Percentiles rank a stretch among this genome's conserved stretches.
Evolutionary conservation across 2,113 vertebrate genomes (phyloP).

Genomic region (Amphiprion percula): DNA sequence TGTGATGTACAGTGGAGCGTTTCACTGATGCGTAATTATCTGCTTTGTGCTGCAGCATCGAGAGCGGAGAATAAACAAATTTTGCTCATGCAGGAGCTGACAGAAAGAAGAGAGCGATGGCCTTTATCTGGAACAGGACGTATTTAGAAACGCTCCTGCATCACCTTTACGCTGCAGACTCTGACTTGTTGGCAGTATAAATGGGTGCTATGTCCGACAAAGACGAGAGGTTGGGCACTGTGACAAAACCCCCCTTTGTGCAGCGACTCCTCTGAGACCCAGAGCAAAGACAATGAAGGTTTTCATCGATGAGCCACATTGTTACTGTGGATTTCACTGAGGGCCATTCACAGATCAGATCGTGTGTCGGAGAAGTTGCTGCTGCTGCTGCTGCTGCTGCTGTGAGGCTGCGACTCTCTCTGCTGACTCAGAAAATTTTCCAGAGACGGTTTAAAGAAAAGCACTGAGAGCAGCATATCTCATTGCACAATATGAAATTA

Average conservation of each 20-base stretch:
- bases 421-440: conserved; percentile 76
- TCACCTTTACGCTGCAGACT: conserved; percentile 32
- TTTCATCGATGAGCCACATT: conserved; percentile 71
- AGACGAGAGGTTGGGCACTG: conserved; percentile 30
- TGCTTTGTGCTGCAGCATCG: conserved; percentile 22
- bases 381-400: conserved; percentile 27
- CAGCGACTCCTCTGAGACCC: conserved; percentile 54
- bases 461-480: conserved; percentile 70
- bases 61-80: not conserved
- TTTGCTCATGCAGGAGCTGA: not conserved
- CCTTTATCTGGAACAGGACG: not conserved
- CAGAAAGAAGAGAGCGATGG: not conserved
- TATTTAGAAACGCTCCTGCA: conserved; percentile 9
- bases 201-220: conserved; percentile 33
- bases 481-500: conserved; percentile 65
- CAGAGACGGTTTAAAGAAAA: conserved; percentile 67
- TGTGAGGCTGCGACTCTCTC: conserved; percentile 52
- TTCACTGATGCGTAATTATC: conserved; percentile 29
- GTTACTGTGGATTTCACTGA: conserved; percentile 53
- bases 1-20: conserved; percentile 29
- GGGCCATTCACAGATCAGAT: conserved; percentile 66
- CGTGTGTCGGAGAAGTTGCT: conserved; percentile 48
- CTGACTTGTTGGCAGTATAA: conserved; percentile 51
- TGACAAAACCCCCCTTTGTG: conserved; percentile 74
- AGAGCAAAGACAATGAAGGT: conserved; percentile 71